Base-by-base conservation (phyloP, 92 coral and sea anemone genomes). In the Epizoanthus ramosus region DNA sequence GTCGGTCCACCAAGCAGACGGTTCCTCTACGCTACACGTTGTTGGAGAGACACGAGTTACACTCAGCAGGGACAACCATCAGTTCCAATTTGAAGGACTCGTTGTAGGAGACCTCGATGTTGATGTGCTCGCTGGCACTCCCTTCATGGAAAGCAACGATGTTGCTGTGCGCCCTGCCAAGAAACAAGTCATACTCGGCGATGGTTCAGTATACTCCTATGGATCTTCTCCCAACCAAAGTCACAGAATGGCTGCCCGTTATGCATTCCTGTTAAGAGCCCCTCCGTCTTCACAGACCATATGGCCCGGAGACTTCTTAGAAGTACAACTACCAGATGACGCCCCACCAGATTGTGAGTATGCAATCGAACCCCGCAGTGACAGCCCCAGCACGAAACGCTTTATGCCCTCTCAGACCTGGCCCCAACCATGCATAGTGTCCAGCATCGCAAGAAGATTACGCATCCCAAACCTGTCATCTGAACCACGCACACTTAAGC, bases 231-330 rank as follows among this genome's bases (percentile, higher is more conserved):
- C 25, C 68, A 58, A 75, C 47, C 57, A 28, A 63, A 22, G 24
- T 66, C 7, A 13, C 35, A 22, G 39, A 16, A 17, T 16, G 9
- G 43, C 75, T 70, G 75, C 75, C 57, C 57, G 75, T 16, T 39
- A 39, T 35, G 59, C 84, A 45, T 23, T 66, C 56, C 57, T 58
- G 56, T 14, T 79, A 74, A 63, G 72, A 14, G 64, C 84, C 67
- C 45, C 72, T 64, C 83, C 5, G 61, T 37, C 43, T 3, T 37
- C 43, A 37, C 43, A 37, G 19, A 89, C 88, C 59, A 24, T 89
- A 75, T 91, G 90, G 92, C 90, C 92, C 5, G 95, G 92, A 35
- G 92, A 91, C 25, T 88, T 61, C 76, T 0, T 86, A 10, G 92
- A 92, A 57, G 83, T 89, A 3, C 83, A 86, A 13, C 80, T 89